Evolutionary conservation across 1,140 invertebrate genomes (phyloP).

Genomic region (Neuroterus valhalla): DNA sequence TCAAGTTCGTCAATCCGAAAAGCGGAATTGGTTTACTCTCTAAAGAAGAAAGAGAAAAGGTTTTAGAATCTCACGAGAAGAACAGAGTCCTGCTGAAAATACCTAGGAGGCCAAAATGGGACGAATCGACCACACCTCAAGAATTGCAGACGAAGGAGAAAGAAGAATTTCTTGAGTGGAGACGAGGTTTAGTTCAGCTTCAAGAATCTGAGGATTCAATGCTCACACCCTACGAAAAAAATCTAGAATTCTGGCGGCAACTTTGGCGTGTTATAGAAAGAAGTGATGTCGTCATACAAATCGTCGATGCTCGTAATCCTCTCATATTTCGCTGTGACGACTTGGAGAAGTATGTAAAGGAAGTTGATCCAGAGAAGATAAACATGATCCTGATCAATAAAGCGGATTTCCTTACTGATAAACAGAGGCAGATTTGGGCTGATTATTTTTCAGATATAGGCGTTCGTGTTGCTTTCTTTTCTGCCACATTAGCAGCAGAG

Average conservation of each 20-base stretch:
- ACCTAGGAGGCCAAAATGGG: conserved; percentile 91
- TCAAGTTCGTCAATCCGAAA: conserved; percentile 84
- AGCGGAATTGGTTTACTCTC: conserved; percentile 79
- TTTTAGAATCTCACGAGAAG: conserved; percentile 80
- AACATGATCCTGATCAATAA: conserved; percentile 96
- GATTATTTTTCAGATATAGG: conserved; percentile 86
- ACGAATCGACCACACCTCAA: conserved; percentile 82
- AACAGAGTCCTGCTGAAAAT: conserved; percentile 83
- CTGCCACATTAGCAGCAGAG: conserved; percentile 80
- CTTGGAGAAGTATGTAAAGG: conserved; percentile 94
- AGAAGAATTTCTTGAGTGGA: conserved; percentile 91
- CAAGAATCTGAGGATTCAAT: conserved; percentile 88
- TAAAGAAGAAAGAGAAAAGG: conserved; percentile 78
- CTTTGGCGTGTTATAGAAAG: conserved; percentile 98
- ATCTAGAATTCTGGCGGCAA: conserved; percentile 98
- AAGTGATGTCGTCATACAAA: conserved; percentile 96
- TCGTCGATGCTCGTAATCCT: conserved; percentile 98
- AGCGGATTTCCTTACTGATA: conserved; percentile 91
- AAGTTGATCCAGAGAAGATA: conserved; percentile 85
- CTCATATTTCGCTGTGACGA: conserved; percentile 95
- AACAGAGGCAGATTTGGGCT: conserved; percentile 90
- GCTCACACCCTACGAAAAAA: conserved; percentile 98
- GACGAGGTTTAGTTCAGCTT: conserved; percentile 84
- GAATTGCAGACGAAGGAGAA: conserved; percentile 87
- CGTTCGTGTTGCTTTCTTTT: conserved; percentile 89